phyloP scores from a whole-genome alignment of 2,797 vertebrate species.

The Phrynocephalus guinanensis region DNA sequence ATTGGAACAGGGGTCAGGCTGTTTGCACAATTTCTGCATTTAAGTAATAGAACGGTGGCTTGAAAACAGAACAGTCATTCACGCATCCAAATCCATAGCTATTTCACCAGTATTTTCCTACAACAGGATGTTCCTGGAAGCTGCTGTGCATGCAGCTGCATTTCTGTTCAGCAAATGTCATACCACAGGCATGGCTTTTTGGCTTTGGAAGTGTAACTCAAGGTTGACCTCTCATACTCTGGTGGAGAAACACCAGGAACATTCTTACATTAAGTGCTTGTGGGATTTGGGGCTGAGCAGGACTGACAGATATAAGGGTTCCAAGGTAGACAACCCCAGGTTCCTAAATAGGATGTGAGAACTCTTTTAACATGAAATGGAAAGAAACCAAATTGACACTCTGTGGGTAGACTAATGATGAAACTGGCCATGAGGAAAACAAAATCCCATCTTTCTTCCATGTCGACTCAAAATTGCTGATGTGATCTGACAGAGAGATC shows the following conservation, averaged over 20 bases:
- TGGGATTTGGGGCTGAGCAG: background rate
- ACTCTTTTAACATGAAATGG: background rate
- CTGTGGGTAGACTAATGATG: background rate
- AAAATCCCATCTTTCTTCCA: constrained; percentile 17
- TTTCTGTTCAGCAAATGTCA: background rate
- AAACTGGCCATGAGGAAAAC: constrained; percentile 10
- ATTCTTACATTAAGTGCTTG: background rate
- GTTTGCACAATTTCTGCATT: no score
- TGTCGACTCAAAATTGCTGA: background rate
- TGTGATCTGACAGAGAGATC: constrained; percentile 25
- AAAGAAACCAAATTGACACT: background rate
- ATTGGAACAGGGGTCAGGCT: no score
- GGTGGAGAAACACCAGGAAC: background rate
- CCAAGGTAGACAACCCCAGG: background rate
- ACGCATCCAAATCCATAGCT: background rate
- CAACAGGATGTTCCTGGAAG: background rate
- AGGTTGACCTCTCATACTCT: background rate
- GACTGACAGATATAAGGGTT: background rate
- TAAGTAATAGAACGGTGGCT: no score
- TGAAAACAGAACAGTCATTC: background rate
- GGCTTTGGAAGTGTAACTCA: background rate
- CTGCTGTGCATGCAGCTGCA: background rate
- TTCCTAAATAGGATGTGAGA: constrained; percentile 14
- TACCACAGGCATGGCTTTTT: background rate
- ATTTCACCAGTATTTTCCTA: background rate